Evolutionary conservation across 2,888 invertebrate genomes (phyloP), one percentile per base, ranked within the genome.

Genomic region (Himalopsyche japonica): DNA sequence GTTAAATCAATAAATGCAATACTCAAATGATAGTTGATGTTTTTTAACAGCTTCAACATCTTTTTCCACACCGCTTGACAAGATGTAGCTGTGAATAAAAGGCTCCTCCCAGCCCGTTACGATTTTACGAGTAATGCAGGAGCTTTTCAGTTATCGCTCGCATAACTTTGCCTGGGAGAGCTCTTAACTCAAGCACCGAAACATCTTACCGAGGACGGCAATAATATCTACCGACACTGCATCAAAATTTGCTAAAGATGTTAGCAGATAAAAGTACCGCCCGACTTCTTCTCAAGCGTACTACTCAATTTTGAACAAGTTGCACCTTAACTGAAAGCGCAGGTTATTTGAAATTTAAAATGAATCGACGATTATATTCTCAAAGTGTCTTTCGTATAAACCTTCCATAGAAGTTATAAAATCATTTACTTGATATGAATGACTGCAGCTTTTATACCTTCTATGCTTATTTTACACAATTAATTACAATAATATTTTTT

Each of bases 201-300:
- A 70, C 70, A 70, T 70, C 70, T 27, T 70, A 24, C 78, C 27
- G 70, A 64, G 34, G 70, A 81, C 30, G 79, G 79, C 79, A 43
- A 64, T 83, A 64, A 37, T 79, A 57, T 57, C 79, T 27, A 70
- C 70, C 80, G 47, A 43, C 48, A 82, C 83, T 83, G 83, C 83
- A 83, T 83, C 80, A 83, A 80, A 83, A 83, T 83, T 80, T 77
- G 80, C 43, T 76, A 70, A 80, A 80, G 80, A 80, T 83, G 83
- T 70, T 77, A 77, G 77, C 77, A 37, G 77, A 77, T 77, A 77
- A 77, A 77, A 77, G 77, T 77, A 34, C 20, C 20, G 77, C 37
- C 77, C 24, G 77, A 77, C 77, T 77, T 70, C 70, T 30, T 70
- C 12, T 70, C 70, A 70, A 70, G 70, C 27, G 70, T 30, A 12